Percentiles rank a stretch among this genome's conserved stretches.
Evolutionary conservation across 2,113 vertebrate species (phyloP).

Genomic region (Glaucidium brasilianum): DNA sequence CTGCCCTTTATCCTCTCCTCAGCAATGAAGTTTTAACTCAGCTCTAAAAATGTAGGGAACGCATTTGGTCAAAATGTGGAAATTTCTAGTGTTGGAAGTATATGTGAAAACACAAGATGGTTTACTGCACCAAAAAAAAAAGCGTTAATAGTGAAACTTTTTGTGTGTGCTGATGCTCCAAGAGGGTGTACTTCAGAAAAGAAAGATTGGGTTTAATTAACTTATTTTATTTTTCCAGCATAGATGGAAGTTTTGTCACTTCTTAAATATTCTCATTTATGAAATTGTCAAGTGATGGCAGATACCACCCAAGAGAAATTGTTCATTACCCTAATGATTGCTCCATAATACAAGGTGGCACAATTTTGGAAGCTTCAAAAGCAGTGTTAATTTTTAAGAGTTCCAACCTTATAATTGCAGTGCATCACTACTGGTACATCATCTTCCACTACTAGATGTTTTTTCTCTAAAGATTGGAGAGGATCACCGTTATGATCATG

Average conservation of each 20-base stretch:
- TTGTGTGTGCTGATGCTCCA: not conserved
- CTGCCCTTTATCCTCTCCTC: not conserved
- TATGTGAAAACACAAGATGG: not conserved
- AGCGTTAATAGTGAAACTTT: not conserved
- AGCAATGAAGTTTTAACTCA: not conserved
- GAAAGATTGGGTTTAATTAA: not conserved
- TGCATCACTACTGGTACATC: not conserved
- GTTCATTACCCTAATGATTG: not conserved
- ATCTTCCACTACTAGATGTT: not conserved
- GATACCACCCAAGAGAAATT: not conserved
- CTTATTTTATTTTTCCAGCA: not conserved
- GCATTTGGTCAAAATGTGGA: constrained; percentile 1
- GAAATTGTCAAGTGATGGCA: not conserved
- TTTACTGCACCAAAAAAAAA: not conserved
- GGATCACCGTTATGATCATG: not conserved
- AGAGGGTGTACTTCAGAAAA: not conserved
- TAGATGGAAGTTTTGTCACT: not conserved
- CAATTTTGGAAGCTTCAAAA: not conserved
- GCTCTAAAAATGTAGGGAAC: not conserved
- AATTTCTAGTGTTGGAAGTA: not conserved
- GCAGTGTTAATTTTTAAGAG: not conserved
- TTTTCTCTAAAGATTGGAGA: not conserved
- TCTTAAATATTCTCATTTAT: not conserved
- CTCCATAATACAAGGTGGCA: not conserved
- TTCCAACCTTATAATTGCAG: not conserved